phyloP scores from a whole-genome alignment of 2,888 invertebrate species.

The Sphaerophoria taeniata region DNA sequence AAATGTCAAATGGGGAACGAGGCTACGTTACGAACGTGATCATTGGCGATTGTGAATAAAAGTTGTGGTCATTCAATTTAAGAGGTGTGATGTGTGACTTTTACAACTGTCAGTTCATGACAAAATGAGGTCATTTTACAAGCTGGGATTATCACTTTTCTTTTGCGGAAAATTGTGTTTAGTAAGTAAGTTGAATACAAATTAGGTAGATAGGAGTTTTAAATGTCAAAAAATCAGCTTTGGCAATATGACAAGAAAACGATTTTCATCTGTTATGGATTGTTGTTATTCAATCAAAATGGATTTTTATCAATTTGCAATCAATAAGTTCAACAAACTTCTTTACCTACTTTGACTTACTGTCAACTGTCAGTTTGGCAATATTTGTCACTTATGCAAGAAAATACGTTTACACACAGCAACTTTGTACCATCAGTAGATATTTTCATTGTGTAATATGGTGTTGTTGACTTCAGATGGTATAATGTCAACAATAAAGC shows the following conservation, averaged over 20 bases:
- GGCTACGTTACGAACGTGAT: conserved; percentile 33
- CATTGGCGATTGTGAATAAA: background rate
- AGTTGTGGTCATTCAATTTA: conserved; percentile 19
- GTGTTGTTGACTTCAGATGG: conserved; percentile 25
- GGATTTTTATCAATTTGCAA: conserved; percentile 8
- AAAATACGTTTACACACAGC: conserved; percentile 3
- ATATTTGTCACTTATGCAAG: conserved; percentile 38
- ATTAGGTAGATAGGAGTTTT: no score
- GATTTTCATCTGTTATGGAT: background rate
- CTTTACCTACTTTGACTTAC: background rate
- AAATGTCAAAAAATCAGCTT: background rate
- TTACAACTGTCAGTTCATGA: conserved; percentile 1
- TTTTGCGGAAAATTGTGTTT: background rate
- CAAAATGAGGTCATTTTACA: conserved; percentile 34
- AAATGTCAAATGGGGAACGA: conserved; percentile 27
- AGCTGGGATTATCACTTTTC: conserved; percentile 15
- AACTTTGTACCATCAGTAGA: background rate
- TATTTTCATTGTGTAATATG: conserved; percentile 35
- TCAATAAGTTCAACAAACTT: conserved; percentile 11
- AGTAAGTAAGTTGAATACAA: background rate
- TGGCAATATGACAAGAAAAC: background rate
- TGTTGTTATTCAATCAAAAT: background rate
- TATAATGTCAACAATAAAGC: conserved; percentile 36
- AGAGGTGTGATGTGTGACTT: conserved; percentile 11
- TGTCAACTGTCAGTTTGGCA: conserved; percentile 36